Evolutionary conservation across 2,888 invertebrate species (phyloP).

Genomic region (Mimachlamys varia): DNA sequence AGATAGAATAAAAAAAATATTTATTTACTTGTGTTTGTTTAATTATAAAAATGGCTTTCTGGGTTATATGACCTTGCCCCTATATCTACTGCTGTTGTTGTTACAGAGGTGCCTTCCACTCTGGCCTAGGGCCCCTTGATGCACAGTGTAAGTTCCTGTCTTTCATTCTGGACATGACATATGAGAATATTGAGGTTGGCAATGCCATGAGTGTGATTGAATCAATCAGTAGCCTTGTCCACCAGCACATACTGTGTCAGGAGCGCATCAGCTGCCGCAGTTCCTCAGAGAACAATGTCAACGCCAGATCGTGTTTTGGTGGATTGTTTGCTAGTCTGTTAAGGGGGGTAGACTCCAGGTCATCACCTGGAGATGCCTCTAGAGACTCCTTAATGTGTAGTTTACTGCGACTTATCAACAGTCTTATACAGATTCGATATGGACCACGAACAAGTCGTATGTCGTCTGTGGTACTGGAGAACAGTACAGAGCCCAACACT

Average conservation of each 20-base stretch:
- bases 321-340: conserved; percentile 89
- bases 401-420: conserved; percentile 77
- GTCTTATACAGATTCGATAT: conserved; percentile 72
- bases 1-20: neutral
- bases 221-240: conserved; percentile 84
- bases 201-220: conserved; percentile 89
- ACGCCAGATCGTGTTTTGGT: conserved; percentile 85
- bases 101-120: conserved; percentile 82
- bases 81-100: conserved; percentile 20
- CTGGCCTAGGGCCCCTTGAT: conserved; percentile 85
- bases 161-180: conserved; percentile 86
- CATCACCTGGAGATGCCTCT: conserved; percentile 72
- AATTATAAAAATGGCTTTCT: neutral
- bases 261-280: conserved; percentile 76
- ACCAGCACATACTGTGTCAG: conserved; percentile 77
- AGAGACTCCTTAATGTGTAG: conserved; percentile 78
- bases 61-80: neutral
- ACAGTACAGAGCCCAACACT: conserved; percentile 51
- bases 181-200: conserved; percentile 87
- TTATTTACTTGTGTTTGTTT: neutral
- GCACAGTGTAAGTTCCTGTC: conserved; percentile 89
- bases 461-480: conserved; percentile 51
- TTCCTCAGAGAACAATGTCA: conserved; percentile 81
- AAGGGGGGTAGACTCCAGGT: conserved; percentile 83
- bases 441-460: conserved; percentile 53